Evolutionary conservation across 2,113 vertebrate genomes (phyloP).

Genomic region (Nothoprocta pentlandii): DNA sequence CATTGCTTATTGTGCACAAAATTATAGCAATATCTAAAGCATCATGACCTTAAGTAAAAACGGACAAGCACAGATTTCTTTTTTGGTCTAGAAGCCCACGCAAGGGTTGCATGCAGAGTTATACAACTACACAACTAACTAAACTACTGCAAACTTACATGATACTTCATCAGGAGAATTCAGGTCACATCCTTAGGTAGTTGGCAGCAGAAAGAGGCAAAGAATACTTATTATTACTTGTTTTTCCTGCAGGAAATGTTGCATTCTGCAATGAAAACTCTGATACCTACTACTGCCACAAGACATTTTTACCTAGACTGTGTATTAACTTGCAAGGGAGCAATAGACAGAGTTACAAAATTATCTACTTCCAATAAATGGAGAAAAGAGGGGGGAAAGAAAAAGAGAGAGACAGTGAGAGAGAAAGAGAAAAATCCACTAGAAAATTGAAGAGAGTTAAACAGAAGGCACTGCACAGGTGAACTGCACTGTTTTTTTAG

Average conservation of each 20-base stretch:
- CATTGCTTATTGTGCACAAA: rapidly evolving
- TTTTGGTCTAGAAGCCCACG: background rate
- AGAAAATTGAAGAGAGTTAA: rapidly evolving
- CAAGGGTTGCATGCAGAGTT: background rate
- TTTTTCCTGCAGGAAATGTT: background rate
- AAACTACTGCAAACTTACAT: conserved; percentile 74
- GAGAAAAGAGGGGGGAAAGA: too few relatives aligned
- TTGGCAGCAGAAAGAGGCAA: conserved; percentile 55
- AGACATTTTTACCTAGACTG: background rate
- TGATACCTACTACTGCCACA: background rate
- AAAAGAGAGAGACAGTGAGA: too few relatives aligned
- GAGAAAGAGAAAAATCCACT: rapidly evolving
- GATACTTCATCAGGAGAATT: conserved; percentile 76
- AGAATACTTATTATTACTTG: conserved; percentile 26
- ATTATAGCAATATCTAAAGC: background rate
- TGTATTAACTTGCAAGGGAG: background rate
- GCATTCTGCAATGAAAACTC: background rate
- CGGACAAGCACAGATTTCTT: background rate
- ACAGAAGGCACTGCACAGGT: background rate
- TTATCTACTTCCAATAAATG: background rate
- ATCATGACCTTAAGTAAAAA: rapidly evolving
- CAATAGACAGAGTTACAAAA: background rate
- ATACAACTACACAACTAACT: background rate
- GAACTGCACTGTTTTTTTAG: background rate
- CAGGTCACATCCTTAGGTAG: conserved; percentile 78